phyloP scores from a whole-genome alignment of 2,113 vertebrate species.

The Thamnophis sirtalis region DNA sequence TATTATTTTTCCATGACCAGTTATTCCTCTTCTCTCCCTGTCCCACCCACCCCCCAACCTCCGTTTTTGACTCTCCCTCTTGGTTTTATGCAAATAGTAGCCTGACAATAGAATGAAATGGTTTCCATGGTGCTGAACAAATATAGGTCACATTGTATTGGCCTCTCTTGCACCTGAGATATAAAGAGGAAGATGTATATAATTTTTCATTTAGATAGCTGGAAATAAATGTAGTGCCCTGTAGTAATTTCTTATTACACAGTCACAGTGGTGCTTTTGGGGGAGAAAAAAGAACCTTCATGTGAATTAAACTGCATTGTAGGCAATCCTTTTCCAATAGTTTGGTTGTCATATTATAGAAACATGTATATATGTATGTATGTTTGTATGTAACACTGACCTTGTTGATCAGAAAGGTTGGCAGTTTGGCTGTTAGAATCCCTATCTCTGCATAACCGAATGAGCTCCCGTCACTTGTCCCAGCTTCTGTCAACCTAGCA shows the following conservation, averaged over 20 bases:
- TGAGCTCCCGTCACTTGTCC: no score
- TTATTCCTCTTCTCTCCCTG: constrained; percentile 36
- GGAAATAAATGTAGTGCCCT: constrained; percentile 55
- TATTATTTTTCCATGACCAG: constrained; percentile 3
- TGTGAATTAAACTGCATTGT: constrained; percentile 48
- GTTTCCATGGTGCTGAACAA: constrained; percentile 77
- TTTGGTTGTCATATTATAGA: not conserved
- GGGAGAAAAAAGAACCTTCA: constrained; percentile 19
- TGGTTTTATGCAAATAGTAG: constrained; percentile 74
- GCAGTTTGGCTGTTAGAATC: no score
- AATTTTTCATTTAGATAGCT: constrained; percentile 64
- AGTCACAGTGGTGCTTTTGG: constrained; percentile 19
- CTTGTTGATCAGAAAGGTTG: no score
- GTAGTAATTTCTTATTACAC: constrained; percentile 26
- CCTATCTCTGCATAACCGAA: no score
- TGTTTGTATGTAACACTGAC: no score
- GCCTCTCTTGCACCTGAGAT: constrained; percentile 66
- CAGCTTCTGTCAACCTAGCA: no score
- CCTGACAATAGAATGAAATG: constrained; percentile 76
- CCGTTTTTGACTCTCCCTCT: constrained; percentile 46
- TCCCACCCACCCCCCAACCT: not conserved
- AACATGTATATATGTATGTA: no score
- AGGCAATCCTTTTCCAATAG: not conserved
- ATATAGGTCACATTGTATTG: constrained; percentile 67
- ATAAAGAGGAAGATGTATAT: constrained; percentile 64